These are phyloP conservation scores for Anguilla pacifica DNA, from an alignment of 2,797 vertebrate species.

Conservation along the genomic window DNA sequence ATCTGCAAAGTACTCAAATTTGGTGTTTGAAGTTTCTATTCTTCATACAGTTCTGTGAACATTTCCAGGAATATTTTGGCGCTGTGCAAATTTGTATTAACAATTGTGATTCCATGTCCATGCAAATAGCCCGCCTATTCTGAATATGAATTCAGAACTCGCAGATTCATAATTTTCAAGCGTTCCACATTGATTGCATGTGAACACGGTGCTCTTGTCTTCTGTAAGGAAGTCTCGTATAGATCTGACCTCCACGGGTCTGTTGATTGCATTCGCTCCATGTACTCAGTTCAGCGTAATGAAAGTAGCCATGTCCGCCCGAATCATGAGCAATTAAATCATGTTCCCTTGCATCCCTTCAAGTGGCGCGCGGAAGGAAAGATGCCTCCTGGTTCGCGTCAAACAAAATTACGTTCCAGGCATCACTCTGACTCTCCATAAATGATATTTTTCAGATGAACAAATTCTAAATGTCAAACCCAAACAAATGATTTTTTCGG, in stretches of 20 bases:
- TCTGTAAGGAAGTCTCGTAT: not conserved
- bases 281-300: not conserved
- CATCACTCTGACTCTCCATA: slow-evolving; percentile 2
- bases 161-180: not conserved
- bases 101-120: not conserved
- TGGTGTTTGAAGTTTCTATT: not conserved
- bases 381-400: not conserved
- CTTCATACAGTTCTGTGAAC: not conserved
- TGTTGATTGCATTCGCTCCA: not conserved
- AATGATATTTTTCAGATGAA: slow-evolving; percentile 28
- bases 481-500: not conserved
- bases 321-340: not conserved
- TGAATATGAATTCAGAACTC: not conserved
- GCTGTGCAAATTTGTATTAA: not conserved
- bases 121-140: not conserved
- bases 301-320: not conserved
- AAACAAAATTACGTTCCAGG: not conserved
- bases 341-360: not conserved
- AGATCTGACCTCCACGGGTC: not conserved
- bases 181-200: not conserved
- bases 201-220: not conserved
- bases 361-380: not conserved
- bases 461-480: slow-evolving; percentile 34
- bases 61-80: not conserved
- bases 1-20: not conserved